Base-by-base conservation (phyloP, 2,113 vertebrate genomes). In the Panthera leo region DNA sequence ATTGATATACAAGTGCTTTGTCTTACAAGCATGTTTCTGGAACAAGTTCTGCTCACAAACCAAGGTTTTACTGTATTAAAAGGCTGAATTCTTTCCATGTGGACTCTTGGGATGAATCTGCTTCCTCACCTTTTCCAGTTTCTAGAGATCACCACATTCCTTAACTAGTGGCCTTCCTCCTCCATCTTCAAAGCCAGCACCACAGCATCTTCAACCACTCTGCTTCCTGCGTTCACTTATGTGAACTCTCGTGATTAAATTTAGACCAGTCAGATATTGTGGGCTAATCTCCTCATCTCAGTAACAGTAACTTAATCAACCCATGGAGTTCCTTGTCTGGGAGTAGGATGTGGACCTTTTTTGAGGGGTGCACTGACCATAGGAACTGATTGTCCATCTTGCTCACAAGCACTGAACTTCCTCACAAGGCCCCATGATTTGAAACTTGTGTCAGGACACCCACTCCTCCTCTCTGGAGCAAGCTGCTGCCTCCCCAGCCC, bases 341-440 rank as follows among this genome's bases (percentile, higher is more conserved):
- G 27, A 39, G 29, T 39, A 58, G 88, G 15, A 73, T 71, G 9
- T 21, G 5, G 18, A 39, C 27, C 15, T 83, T 61, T 83, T 39
- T 68, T 3, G 16, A 19, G 16, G 2, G 0, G 5, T 2, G 3
- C 10, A 36, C 19, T 31, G 61, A 36, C 27, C 34, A 48, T 2
- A 53, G 25, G 5, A 82, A 67, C 13, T 23, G 0, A 88, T 42
- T 29, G 4, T 58, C 0, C 23, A 31, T 42, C 36, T 45, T 34
- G n/a, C 27, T 3, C 4, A 2, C 8, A 7, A n/a, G 5, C 58
- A 39, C 31, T 42, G 55, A 58, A n/a, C 12, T 58, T 19, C 31
- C 5, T 89, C 42, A 34, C 23, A 84, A 80, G 27, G 3, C 68
- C 8, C 5, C 14, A 34, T 45, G 63, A 93, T n/a, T 78, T 82